These are phyloP conservation scores for Physocephala rufipes DNA, from an alignment of 2,888 invertebrate genomes.

Conservation along the genomic window DNA sequence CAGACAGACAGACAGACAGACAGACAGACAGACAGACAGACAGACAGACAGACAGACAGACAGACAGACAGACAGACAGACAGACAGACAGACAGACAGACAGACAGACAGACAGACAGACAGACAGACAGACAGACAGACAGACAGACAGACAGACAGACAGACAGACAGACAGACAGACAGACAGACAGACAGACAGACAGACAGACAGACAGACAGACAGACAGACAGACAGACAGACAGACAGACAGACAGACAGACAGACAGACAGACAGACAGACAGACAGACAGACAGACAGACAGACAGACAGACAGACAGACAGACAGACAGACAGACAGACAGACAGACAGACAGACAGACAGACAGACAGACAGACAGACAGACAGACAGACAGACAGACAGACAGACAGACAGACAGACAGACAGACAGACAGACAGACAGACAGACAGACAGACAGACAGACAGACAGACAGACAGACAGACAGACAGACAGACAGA, in stretches of 20 bases:
- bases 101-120: slow-evolving; percentile 1
- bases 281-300: too few species aligned
- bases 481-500: background rate
- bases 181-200: background rate
- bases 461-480: background rate
- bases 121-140: background rate
- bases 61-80: slow-evolving; percentile 15
- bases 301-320: background rate
- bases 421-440: slow-evolving; percentile 1
- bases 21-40: slow-evolving; percentile 8
- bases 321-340: background rate
- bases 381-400: background rate
- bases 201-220: background rate
- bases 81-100: slow-evolving; percentile 7
- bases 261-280: background rate
- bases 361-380: background rate
- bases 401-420: background rate
- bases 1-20: background rate
- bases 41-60: slow-evolving; percentile 13
- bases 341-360: background rate
- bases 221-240: background rate
- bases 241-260: background rate
- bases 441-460: background rate
- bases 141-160: background rate
- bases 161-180: background rate